phyloP scores from a whole-genome alignment of 2,888 invertebrate species.

The Heliconius aoede region DNA sequence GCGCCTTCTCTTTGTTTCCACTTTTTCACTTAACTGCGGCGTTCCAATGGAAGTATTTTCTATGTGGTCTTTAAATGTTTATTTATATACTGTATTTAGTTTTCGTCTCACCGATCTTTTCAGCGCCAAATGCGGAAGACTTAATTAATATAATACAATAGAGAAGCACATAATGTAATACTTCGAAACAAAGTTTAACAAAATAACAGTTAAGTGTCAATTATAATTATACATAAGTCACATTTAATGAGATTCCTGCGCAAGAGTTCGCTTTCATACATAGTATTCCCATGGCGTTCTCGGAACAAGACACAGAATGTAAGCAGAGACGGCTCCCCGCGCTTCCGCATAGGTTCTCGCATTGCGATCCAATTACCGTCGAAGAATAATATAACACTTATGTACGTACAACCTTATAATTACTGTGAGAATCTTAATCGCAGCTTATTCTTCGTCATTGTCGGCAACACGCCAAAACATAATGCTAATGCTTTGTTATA shows the following conservation, averaged over 20 bases:
- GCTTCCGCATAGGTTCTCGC: constrained; percentile 80
- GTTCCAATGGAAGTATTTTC: constrained; percentile 56
- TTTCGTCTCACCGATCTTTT: constrained; percentile 30
- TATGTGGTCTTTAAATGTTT: constrained; percentile 50
- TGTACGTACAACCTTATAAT: constrained; percentile 64
- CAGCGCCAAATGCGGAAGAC: neutral
- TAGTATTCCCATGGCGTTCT: constrained; percentile 78
- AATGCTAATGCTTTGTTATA: constrained; percentile 46
- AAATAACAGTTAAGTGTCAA: constrained; percentile 34
- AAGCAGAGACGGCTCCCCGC: constrained; percentile 74
- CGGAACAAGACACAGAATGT: constrained; percentile 79
- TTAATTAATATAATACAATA: constrained; percentile 12
- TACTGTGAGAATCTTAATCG: constrained; percentile 74
- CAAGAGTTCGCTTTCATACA: constrained; percentile 53
- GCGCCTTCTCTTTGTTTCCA: constrained; percentile 71
- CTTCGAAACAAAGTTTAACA: constrained; percentile 3
- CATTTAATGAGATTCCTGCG: constrained; percentile 39
- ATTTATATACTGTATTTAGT: constrained; percentile 33
- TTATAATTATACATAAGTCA: constrained; percentile 38
- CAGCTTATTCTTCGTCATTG: constrained; percentile 62
- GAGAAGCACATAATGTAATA: neutral
- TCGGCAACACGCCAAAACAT: constrained; percentile 54
- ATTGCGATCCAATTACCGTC: constrained; percentile 79
- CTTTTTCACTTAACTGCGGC: constrained; percentile 70
- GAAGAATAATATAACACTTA: constrained; percentile 74